phyloP scores from a whole-genome alignment of 2,113 vertebrate species.

The Clarias macrocephalus region DNA sequence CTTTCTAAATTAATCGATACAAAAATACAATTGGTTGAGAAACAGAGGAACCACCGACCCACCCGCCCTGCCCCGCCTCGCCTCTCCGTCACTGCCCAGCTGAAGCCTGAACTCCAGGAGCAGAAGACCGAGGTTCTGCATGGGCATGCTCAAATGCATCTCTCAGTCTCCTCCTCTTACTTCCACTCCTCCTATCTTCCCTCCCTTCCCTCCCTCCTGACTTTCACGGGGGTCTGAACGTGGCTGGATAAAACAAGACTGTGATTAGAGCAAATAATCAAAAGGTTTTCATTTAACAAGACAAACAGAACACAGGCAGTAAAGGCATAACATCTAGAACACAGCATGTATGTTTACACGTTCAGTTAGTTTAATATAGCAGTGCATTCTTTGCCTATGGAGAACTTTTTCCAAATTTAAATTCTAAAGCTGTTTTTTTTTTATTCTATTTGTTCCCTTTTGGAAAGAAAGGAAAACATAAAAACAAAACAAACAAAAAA shows the following conservation, averaged over 20 bases:
- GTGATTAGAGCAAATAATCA: conserved; percentile 83
- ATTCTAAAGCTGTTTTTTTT: conserved; percentile 78
- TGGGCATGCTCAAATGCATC: conserved; percentile 58
- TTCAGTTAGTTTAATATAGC: conserved; percentile 82
- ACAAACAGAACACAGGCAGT: conserved; percentile 87
- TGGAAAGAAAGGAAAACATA: conserved; percentile 51
- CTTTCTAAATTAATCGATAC: conserved; percentile 82
- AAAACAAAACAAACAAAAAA: neutral
- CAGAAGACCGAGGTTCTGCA: conserved; percentile 63
- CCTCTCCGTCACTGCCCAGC: conserved; percentile 59
- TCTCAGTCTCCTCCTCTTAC: neutral
- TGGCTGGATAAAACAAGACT: conserved; percentile 80
- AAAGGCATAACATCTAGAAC: conserved; percentile 85
- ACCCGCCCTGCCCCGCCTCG: conserved; percentile 23
- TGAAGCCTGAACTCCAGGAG: neutral
- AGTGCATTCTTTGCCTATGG: conserved; percentile 85
- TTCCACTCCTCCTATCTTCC: conserved; percentile 2
- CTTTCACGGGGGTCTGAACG: conserved; percentile 65
- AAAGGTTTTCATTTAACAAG: conserved; percentile 88
- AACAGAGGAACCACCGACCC: conserved; percentile 78
- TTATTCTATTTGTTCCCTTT: conserved; percentile 78
- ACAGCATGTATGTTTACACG: conserved; percentile 81
- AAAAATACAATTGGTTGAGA: conserved; percentile 79
- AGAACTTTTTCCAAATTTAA: conserved; percentile 82
- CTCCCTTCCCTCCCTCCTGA: conserved; percentile 12